A percentile compares a stretch with the other conserved stretches of the same genome.
These are phyloP conservation scores for Marmota flaviventris DNA, from an alignment of 2,113 vertebrate species.

Conservation along the genomic window DNA sequence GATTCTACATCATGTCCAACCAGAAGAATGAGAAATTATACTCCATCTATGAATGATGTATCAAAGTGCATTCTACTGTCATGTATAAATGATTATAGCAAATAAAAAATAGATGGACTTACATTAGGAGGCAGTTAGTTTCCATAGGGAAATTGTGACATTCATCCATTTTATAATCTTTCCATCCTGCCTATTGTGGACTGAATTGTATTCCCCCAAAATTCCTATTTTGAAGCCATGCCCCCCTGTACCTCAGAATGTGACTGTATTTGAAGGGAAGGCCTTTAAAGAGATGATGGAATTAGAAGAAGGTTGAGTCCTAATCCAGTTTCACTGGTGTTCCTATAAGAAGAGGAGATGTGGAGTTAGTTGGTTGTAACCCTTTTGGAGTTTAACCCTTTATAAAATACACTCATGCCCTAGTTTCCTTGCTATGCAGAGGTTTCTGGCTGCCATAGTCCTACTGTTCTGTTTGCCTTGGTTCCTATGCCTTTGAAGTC, in stretches of 20 bases:
- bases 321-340: background rate
- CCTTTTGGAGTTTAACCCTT: no score
- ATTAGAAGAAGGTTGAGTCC: background rate
- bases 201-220: background rate
- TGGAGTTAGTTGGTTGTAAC: background rate
- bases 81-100: no score
- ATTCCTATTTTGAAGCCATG: background rate
- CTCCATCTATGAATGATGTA: no score
- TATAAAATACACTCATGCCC: no score
- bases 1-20: no score
- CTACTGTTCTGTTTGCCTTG: no score
- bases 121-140: background rate
- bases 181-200: background rate
- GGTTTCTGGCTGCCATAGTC: no score
- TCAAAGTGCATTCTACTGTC: no score
- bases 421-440: background rate
- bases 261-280: no score
- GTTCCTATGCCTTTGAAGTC: background rate
- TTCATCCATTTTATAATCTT: background rate
- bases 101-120: background rate
- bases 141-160: background rate
- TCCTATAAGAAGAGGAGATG: background rate
- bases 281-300: background rate
- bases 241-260: background rate
- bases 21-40: no score